These are phyloP conservation scores for Schizotus pectinicornis DNA, from an alignment of 2,888 invertebrate species.

Conservation along the genomic window DNA sequence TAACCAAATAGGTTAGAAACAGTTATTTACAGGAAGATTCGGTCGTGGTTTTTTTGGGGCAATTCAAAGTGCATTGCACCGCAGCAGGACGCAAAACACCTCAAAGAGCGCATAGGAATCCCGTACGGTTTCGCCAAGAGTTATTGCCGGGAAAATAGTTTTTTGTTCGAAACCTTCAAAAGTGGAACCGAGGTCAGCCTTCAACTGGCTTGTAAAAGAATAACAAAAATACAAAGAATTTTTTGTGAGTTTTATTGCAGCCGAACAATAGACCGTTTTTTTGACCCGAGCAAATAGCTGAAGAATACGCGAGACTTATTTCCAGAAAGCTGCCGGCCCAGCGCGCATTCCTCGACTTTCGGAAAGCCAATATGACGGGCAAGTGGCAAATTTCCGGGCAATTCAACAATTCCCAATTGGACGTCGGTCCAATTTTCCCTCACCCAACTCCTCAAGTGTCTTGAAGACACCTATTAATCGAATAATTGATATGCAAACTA, in stretches of 20 bases:
- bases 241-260: slow-evolving; percentile 23
- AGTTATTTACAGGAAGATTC: slow-evolving; percentile 49
- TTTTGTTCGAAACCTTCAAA: slow-evolving; percentile 44
- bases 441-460: too few relatives aligned
- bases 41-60: slow-evolving; percentile 36
- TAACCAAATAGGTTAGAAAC: slow-evolving; percentile 53
- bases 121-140: slow-evolving; percentile 47
- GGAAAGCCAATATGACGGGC: slow-evolving; percentile 6
- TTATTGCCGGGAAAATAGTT: slow-evolving; percentile 53
- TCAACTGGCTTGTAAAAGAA: slow-evolving; percentile 11
- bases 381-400: background rate
- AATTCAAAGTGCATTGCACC: slow-evolving; percentile 54
- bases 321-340: slow-evolving; percentile 10
- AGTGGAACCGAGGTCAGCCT: slow-evolving; percentile 27
- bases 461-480: too few relatives aligned
- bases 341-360: slow-evolving; percentile 4
- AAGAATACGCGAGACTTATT: slow-evolving; percentile 2
- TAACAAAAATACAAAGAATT: slow-evolving; percentile 25
- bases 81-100: slow-evolving; percentile 47
- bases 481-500: too few relatives aligned
- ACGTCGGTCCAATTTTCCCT: too few relatives aligned
- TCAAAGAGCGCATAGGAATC: slow-evolving; percentile 47
- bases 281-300: background rate
- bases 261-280: slow-evolving; percentile 28
- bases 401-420: too few relatives aligned